phyloP scores from a whole-genome alignment of 2,888 invertebrate genomes.

The Drosophila neoperkinsi region DNA sequence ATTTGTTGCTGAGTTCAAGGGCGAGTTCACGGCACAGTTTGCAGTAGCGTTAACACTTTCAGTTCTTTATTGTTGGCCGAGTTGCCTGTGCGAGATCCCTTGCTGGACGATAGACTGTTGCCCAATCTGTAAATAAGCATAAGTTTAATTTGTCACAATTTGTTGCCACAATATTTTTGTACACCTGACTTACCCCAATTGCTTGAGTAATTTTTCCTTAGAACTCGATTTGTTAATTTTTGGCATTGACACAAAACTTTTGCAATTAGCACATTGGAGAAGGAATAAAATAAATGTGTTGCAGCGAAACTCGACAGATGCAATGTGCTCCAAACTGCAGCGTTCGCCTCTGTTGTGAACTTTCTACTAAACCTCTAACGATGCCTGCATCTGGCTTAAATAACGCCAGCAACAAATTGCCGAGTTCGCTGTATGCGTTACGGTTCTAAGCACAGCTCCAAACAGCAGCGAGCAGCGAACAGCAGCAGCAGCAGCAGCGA shows the following conservation, averaged over 20 bases:
- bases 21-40: slow-evolving; percentile 84
- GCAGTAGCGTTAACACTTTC: slow-evolving; percentile 83
- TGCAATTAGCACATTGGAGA: slow-evolving; percentile 67
- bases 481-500: background rate
- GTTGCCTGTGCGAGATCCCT: slow-evolving; percentile 85
- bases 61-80: slow-evolving; percentile 84
- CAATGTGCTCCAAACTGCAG: slow-evolving; percentile 23
- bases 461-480: background rate
- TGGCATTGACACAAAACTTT: slow-evolving; percentile 85
- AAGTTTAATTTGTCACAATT: background rate
- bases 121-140: slow-evolving; percentile 73
- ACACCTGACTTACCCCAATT: slow-evolving; percentile 55
- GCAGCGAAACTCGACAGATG: slow-evolving; percentile 24
- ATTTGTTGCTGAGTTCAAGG: slow-evolving; percentile 27
- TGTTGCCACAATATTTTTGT: background rate
- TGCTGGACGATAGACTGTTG: slow-evolving; percentile 82
- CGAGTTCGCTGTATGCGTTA: slow-evolving; percentile 50
- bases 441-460: slow-evolving; percentile 43
- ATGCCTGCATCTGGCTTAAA: slow-evolving; percentile 73
- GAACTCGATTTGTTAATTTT: slow-evolving; percentile 73
- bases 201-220: slow-evolving; percentile 71
- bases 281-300: slow-evolving; percentile 37
- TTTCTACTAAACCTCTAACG: slow-evolving; percentile 79
- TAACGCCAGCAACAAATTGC: slow-evolving; percentile 48
- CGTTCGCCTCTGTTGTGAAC: slow-evolving; percentile 63